Evolutionary conservation across 2,797 vertebrate species (phyloP).

Genomic region (Avahi laniger): DNA sequence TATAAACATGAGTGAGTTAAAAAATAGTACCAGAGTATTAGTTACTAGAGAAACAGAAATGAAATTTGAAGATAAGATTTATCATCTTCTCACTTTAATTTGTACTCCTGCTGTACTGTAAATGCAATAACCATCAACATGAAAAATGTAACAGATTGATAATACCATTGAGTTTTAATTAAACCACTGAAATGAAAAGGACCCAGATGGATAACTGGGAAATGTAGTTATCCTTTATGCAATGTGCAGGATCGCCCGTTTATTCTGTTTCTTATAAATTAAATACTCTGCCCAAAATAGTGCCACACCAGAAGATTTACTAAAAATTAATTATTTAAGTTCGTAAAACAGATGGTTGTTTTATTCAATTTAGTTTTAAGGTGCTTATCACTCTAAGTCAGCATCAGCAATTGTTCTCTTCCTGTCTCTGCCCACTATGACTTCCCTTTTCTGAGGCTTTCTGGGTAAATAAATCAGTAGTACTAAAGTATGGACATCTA

Average conservation of each 20-base stretch:
- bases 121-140: slow-evolving; percentile 89
- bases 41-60: slow-evolving; percentile 85
- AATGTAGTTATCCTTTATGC: slow-evolving; percentile 86
- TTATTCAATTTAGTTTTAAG: slow-evolving; percentile 82
- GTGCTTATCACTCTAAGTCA: slow-evolving; percentile 69
- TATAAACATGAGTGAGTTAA: slow-evolving; percentile 82
- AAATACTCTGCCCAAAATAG: slow-evolving; percentile 84
- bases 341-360: slow-evolving; percentile 87
- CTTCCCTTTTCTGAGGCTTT: slow-evolving; percentile 32
- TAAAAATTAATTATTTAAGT: slow-evolving; percentile 86
- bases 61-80: slow-evolving; percentile 86
- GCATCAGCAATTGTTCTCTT: slow-evolving; percentile 70
- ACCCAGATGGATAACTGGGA: slow-evolving; percentile 87
- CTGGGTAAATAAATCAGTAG: not conserved
- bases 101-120: slow-evolving; percentile 88
- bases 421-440: not conserved
- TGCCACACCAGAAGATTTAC: slow-evolving; percentile 83
- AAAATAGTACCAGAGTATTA: slow-evolving; percentile 83
- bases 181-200: slow-evolving; percentile 89
- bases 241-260: slow-evolving; percentile 82
- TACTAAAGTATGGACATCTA: not conserved
- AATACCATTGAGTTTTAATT: slow-evolving; percentile 90
- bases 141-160: slow-evolving; percentile 90
- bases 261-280: slow-evolving; percentile 83
- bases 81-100: slow-evolving; percentile 86